Evolutionary conservation across 2,797 vertebrate species (phyloP).

Genomic region (Hippopotamyrus pictus): DNA sequence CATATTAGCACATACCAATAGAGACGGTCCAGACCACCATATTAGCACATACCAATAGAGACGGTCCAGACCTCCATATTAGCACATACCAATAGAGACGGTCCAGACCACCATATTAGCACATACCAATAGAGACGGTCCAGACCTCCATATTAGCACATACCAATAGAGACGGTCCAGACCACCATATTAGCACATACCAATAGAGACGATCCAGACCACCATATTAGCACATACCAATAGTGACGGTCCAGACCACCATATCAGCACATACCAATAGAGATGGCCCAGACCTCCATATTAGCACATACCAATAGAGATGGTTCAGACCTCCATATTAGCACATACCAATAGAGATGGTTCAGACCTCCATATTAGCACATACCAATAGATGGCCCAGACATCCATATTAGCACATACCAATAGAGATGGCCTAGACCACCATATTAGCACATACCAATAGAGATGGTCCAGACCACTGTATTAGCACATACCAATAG

Average conservation of each 20-base stretch:
- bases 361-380: neutral
- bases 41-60: too few relatives aligned
- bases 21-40: too few relatives aligned
- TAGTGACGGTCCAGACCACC: neutral
- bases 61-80: too few relatives aligned
- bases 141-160: neutral
- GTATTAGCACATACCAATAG: neutral
- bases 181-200: neutral
- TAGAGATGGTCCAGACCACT: neutral
- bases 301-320: neutral
- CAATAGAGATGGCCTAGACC: neutral
- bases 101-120: too few relatives aligned
- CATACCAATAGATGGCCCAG: slow-evolving; percentile 92
- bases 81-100: too few relatives aligned
- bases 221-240: neutral
- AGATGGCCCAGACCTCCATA: neutral
- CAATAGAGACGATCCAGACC: neutral
- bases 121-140: neutral
- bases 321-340: neutral
- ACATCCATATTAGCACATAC: slow-evolving; percentile 60
- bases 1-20: too few relatives aligned
- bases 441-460: neutral
- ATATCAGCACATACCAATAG: neutral
- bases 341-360: neutral
- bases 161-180: neutral